Percentiles rank a stretch among this genome's conserved stretches.
These are phyloP conservation scores for Coecobrya sp. DNA, from an alignment of 2,888 invertebrate species.

Conservation along the genomic window DNA sequence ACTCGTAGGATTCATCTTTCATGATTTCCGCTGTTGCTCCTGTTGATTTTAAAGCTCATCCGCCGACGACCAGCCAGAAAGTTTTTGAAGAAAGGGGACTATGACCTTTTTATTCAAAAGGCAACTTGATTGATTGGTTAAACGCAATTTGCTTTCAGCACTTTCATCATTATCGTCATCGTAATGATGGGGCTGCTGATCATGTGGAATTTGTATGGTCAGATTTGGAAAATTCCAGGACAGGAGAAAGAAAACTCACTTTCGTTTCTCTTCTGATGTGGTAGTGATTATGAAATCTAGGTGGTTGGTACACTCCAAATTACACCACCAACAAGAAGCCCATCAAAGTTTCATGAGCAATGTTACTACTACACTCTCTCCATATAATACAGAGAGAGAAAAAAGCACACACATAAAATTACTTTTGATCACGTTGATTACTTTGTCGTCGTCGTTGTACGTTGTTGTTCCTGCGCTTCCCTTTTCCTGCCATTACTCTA, in stretches of 20 bases:
- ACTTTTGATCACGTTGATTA: not conserved
- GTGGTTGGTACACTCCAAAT: not conserved
- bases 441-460: too few species aligned
- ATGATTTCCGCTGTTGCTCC: slow-evolving; percentile 26
- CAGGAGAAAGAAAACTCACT: too few species aligned
- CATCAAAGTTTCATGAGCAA: not conserved
- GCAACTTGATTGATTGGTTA: not conserved
- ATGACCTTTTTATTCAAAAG: not conserved
- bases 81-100: not conserved
- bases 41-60: not conserved
- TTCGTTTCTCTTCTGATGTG: too few species aligned
- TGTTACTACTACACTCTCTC: too few species aligned
- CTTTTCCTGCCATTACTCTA: not conserved
- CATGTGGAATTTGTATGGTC: too few species aligned
- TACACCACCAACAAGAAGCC: not conserved
- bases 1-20: slow-evolving; percentile 23
- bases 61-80: too few species aligned
- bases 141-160: not conserved
- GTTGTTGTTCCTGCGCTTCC: not conserved
- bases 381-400: too few species aligned
- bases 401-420: not conserved
- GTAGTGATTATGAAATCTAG: not conserved
- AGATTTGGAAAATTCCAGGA: too few species aligned
- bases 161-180: not conserved
- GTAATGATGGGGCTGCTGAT: not conserved